phyloP scores from a whole-genome alignment of 2,888 invertebrate genomes.

The Zootermopsis nevadensis region DNA sequence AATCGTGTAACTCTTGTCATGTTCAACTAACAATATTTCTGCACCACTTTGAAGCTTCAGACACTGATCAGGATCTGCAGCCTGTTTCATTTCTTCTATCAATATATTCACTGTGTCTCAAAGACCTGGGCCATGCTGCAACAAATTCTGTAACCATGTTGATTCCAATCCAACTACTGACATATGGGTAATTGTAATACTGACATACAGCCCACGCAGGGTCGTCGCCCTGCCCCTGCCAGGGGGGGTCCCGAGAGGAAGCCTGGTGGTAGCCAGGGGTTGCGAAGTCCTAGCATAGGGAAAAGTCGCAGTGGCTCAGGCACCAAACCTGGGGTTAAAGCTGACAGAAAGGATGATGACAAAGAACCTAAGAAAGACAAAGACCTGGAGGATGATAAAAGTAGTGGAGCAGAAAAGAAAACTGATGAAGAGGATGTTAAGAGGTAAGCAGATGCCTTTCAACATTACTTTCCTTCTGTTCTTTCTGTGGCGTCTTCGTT shows the following conservation, averaged over 20 bases:
- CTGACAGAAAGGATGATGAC: slow-evolving; percentile 45
- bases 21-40: not conserved
- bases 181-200: slow-evolving; percentile 22
- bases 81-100: not conserved
- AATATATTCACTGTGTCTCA: not conserved
- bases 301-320: slow-evolving; percentile 39
- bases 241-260: slow-evolving; percentile 44
- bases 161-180: not conserved
- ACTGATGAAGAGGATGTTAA: slow-evolving; percentile 45
- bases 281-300: slow-evolving; percentile 48
- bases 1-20: not conserved
- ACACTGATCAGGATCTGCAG: not conserved
- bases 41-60: not conserved
- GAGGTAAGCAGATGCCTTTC: slow-evolving; percentile 47
- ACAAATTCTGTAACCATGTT: not conserved
- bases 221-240: slow-evolving; percentile 41
- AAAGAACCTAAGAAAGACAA: slow-evolving; percentile 43
- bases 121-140: not conserved
- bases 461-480: slow-evolving; percentile 33
- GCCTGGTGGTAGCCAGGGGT: slow-evolving; percentile 45
- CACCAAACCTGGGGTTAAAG: slow-evolving; percentile 43
- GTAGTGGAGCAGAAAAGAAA: slow-evolving; percentile 40
- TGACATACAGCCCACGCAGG: slow-evolving; percentile 43
- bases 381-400: slow-evolving; percentile 43
- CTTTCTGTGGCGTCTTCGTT: slow-evolving; percentile 41